phyloP scores from a whole-genome alignment of 1,140 invertebrate species.

The Lithobius niger region DNA sequence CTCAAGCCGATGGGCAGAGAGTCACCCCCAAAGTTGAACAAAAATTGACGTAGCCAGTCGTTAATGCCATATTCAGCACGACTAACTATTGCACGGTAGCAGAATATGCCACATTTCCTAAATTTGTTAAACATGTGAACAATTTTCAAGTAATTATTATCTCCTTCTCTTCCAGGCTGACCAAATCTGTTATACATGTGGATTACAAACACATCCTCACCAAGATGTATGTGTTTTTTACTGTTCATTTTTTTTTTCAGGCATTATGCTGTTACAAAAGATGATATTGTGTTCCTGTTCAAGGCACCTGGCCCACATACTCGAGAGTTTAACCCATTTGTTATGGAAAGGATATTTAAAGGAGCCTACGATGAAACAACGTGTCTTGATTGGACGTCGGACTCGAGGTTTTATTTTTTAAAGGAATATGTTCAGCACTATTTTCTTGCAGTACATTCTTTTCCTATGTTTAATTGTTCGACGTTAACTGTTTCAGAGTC shows the following conservation, averaged over 20 bases:
- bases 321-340: slow-evolving; percentile 75
- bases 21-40: no score
- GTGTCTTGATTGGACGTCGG: slow-evolving; percentile 78
- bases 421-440: neutral
- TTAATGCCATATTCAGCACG: no score
- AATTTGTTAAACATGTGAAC: no score
- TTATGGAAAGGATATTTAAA: slow-evolving; percentile 66
- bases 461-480: neutral
- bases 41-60: no score
- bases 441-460: neutral
- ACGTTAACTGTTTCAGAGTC: slow-evolving; percentile 36
- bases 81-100: no score
- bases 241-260: slow-evolving; percentile 28
- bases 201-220: no score
- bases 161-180: no score
- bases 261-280: slow-evolving; percentile 76
- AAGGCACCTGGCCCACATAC: slow-evolving; percentile 62
- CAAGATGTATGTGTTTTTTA: no score
- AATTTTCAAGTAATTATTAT: no score
- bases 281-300: slow-evolving; percentile 75
- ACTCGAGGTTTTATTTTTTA: slow-evolving; percentile 47
- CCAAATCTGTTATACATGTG: no score
- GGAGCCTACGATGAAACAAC: slow-evolving; percentile 65
- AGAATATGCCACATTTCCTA: no score
- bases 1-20: no score